These are phyloP conservation scores for Sebastes taczanowskii DNA, from an alignment of 2,797 vertebrate genomes.

Conservation along the genomic window DNA sequence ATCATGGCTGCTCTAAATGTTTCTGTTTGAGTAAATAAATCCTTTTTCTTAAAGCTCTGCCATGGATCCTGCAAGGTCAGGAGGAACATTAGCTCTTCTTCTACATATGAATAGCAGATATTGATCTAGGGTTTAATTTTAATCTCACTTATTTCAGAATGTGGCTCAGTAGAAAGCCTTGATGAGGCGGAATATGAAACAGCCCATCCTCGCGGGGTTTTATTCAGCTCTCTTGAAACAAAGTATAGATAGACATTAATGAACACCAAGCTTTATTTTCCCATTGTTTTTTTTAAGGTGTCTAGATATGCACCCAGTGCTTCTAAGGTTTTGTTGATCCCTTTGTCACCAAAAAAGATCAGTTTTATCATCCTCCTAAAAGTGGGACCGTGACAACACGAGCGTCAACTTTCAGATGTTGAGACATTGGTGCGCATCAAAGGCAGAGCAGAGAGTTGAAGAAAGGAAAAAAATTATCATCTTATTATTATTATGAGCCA, in stretches of 20 bases:
- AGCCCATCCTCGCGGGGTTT: constrained; percentile 49
- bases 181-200: constrained; percentile 60
- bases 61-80: constrained; percentile 62
- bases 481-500: constrained; percentile 50
- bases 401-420: constrained; percentile 54
- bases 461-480: constrained; percentile 67
- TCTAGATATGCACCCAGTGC: not conserved
- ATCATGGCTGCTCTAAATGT: not conserved
- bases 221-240: constrained; percentile 51
- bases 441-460: constrained; percentile 48
- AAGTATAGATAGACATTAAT: constrained; percentile 41
- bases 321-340: constrained; percentile 35
- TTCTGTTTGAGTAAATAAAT: constrained; percentile 47
- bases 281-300: constrained; percentile 19
- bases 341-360: constrained; percentile 43
- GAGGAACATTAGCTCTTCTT: constrained; percentile 55
- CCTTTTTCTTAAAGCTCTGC: constrained; percentile 27
- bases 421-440: constrained; percentile 53
- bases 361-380: constrained; percentile 41
- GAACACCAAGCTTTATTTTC: constrained; percentile 48
- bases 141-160: constrained; percentile 75
- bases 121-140: constrained; percentile 80
- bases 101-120: constrained; percentile 68
- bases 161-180: constrained; percentile 59
- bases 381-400: constrained; percentile 33